Conservation (phyloP, 2,888 invertebrate genomes). For the Nemurella pictetii region DNA sequence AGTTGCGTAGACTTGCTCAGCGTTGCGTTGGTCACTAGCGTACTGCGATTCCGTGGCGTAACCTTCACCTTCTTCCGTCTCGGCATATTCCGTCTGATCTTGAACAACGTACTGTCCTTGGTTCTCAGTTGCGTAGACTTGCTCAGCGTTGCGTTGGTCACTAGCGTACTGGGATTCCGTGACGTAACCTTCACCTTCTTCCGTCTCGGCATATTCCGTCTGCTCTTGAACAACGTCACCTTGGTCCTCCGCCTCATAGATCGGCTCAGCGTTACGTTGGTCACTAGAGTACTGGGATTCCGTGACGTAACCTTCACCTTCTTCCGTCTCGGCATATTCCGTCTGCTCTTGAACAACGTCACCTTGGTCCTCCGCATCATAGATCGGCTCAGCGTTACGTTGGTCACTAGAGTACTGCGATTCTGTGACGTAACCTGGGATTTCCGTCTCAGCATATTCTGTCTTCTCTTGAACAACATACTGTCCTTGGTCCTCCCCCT, state of each 20-base stretch:
- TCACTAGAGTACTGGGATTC: background rate
- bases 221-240: background rate
- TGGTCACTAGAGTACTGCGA: slow-evolving; percentile 4
- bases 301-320: background rate
- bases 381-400: background rate
- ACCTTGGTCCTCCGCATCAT: background rate
- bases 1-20: background rate
- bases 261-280: background rate
- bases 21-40: background rate
- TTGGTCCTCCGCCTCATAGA: background rate
- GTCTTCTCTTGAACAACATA: background rate
- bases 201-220: slow-evolving; percentile 17
- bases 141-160: background rate
- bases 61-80: background rate
- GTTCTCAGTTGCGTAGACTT: background rate
- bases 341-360: slow-evolving; percentile 3
- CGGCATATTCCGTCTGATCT: slow-evolving; percentile 22
- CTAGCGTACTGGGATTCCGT: background rate
- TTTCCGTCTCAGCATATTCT: slow-evolving; percentile 20
- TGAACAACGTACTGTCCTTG: background rate
- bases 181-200: background rate
- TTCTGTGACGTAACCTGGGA: background rate
- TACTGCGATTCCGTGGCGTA: background rate
- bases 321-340: slow-evolving; percentile 16
- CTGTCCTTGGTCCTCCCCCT: background rate